phyloP scores from a whole-genome alignment of 2,888 invertebrate genomes.

The Rhingia campestris region DNA sequence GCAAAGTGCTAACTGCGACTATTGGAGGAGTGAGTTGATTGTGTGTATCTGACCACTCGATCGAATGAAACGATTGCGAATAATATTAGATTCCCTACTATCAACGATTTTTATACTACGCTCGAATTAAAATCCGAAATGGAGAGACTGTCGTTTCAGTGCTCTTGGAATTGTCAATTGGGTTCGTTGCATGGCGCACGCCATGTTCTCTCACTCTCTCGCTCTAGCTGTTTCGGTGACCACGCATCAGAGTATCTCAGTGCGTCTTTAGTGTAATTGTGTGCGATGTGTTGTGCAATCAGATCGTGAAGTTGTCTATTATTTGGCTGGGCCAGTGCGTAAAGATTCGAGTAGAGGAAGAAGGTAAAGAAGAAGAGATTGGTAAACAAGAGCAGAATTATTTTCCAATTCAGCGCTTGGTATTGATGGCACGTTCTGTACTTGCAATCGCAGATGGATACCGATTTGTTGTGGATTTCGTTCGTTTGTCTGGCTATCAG shows the following conservation, averaged over 20 bases:
- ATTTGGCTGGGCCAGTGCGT: conserved; percentile 6
- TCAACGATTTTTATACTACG: conserved; percentile 82
- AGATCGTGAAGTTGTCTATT: not conserved
- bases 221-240: not conserved
- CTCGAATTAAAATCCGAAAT: conserved; percentile 66
- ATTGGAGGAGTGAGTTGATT: conserved; percentile 40
- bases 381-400: conserved; percentile 25
- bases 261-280: not conserved
- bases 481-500: not conserved
- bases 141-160: conserved; percentile 60
- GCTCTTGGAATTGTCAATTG: conserved; percentile 69
- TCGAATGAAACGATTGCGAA: conserved; percentile 81
- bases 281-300: conserved; percentile 24
- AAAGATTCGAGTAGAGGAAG: not conserved
- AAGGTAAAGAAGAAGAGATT: conserved; percentile 32
- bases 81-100: conserved; percentile 83
- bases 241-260: not conserved
- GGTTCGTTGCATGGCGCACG: conserved; percentile 22
- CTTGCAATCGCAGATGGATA: conserved; percentile 54
- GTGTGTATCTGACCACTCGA: conserved; percentile 78
- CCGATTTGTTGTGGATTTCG: conserved; percentile 5
- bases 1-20: conserved; percentile 5
- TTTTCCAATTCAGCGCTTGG: conserved; percentile 46
- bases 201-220: conserved; percentile 27
- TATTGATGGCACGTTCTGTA: conserved; percentile 66